Conservation (phyloP, 2,797 vertebrate genomes). For the Lacerta agilis region DNA sequence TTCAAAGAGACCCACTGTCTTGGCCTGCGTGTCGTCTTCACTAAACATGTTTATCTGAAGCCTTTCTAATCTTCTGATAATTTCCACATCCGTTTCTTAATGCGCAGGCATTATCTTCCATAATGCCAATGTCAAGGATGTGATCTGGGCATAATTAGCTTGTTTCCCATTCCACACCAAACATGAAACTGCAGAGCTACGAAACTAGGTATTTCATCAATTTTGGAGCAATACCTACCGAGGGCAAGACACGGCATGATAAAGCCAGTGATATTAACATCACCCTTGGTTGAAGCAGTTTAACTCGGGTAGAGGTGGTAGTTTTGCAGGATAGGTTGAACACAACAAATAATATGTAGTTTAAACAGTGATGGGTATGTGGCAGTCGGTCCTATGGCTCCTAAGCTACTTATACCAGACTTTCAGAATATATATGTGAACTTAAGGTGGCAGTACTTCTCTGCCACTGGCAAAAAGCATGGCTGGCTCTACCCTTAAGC, state of each 20-base stretch:
- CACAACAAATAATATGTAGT: too few species aligned
- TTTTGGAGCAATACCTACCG: too few species aligned
- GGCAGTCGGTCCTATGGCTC: too few species aligned
- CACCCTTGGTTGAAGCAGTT: not conserved
- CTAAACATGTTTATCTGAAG: not conserved
- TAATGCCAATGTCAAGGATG: not conserved
- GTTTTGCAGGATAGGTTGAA: not conserved
- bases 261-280: not conserved
- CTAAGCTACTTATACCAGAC: not conserved
- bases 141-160: not conserved
- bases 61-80: not conserved
- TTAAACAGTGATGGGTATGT: too few species aligned
- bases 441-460: not conserved
- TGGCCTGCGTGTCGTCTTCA: not conserved
- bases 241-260: not conserved
- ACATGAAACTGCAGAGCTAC: too few species aligned
- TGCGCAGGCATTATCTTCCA: not conserved
- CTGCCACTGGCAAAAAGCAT: too few species aligned
- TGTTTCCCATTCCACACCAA: too few species aligned
- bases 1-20: not conserved
- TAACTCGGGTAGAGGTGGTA: not conserved
- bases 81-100: not conserved
- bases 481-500: too few species aligned
- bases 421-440: not conserved
- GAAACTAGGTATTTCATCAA: too few species aligned